Base-by-base conservation (phyloP, 2,113 vertebrate species). In the Macroglossus sobrinus region DNA sequence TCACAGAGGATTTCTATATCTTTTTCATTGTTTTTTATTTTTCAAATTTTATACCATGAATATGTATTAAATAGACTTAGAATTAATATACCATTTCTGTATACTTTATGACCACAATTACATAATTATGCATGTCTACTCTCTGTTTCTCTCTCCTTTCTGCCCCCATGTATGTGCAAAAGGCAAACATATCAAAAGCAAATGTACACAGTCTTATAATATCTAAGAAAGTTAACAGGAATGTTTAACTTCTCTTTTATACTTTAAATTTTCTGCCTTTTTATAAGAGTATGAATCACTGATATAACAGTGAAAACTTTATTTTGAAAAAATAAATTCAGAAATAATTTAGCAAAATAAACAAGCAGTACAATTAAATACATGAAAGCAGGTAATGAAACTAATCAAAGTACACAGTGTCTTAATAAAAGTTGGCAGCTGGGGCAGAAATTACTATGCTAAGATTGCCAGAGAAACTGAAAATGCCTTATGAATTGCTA, bases 341-440 rank as follows among this genome's bases (percentile, higher is more conserved):
- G 81, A 96, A 90, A 76, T 10, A 66, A n/a, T 88, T 61, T 88
- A 64, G 57, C 59, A 84, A 93, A 95, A 90, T 75, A 91, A 96
- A 95, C n/a, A 92, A 33, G 8, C 92, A 92, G 90, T 80, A 19
- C 66, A 96, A 74, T 91, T 84, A 89, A 55, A 72, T n/a, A 89
- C 63, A 61, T 43, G 61, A 97, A 91, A 93, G 13, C 53, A 91
- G 59, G 40, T 43, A 61, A 96, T 84, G 64, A 87, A 96, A 50
- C 5, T 26, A 92, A 82, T 64, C 16, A 47, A 88, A 76, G 40
- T 13, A 94, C n/a, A 90, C 22, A 61, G 30, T 18, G 4, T 89
- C 15, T 76, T 69, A 91, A 75, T 57, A 94, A 84, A 96, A 95
- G 66, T 38, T n/a, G 94, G 91, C 79, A 97, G 86, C 33, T 76